Evolutionary conservation across 30 jellyfish, hydroid and myxozoan genomes (phyloP), one percentile per base, ranked within the genome.

Genomic region (Aurelia sp.): DNA sequence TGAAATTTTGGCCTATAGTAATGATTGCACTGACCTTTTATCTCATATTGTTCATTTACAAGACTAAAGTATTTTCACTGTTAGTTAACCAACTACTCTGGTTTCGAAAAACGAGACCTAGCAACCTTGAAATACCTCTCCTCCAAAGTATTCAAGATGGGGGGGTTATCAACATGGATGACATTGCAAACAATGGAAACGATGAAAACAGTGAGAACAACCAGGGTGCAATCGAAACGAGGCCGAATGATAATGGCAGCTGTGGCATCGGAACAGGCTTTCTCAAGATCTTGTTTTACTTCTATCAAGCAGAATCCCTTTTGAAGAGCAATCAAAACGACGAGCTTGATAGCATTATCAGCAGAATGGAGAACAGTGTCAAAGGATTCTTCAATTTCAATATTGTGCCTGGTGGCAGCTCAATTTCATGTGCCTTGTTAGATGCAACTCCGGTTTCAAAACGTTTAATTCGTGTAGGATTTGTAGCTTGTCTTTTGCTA

Each of bases 1-100:
- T 9, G 27, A 47, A 30, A n/a, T 83, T 83, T 48, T 83, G 92
- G 92, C 19, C 63, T 3, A 21, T 83, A 35, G 71, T 66, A 8
- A 23, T 21, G 50, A 13, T 73, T 31, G 30, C 58, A 62, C 22
- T 55, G 16, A 17, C 62, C 9, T 15, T 30, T 18, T 83, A 83
- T 52, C n/a, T 58, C 10, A 23, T 55, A 21, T 37, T 83, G 68
- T 68, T 83, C 37, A n/a, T 73, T 68, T 83, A 55, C 76, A 83
- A 21, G 50, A 70, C 73, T 15, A 71, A 69, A 23, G 55, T 67
- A 1, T 7, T 44, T 58, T 27, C 55, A 19, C 13, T 0, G 31
- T 33, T 44, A 44, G 55, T 44, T 0, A 44, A 44, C 55, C 55
- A 44, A 44, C 55, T 44, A 44, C 55, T 44, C 55, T 44, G 55